phyloP scores from a whole-genome alignment of 92 coral and sea anemone species.

The Palythoa caribaeorum region DNA sequence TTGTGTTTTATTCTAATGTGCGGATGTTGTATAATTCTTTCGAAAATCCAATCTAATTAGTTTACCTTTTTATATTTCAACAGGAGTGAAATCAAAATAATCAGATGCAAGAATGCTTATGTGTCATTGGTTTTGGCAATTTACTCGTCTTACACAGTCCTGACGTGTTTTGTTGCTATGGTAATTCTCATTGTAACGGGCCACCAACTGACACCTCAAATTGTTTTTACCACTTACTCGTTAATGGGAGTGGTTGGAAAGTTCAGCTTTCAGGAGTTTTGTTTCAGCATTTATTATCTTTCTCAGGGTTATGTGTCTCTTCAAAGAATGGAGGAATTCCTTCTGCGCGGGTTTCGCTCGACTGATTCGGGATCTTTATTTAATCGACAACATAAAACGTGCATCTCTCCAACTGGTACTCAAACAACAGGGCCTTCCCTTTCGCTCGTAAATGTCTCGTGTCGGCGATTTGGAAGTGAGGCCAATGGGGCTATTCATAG shows the following conservation, averaged over 20 bases:
- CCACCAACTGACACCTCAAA: not conserved
- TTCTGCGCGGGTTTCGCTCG: not conserved
- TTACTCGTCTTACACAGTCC: constrained; percentile 3
- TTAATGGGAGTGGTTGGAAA: not conserved
- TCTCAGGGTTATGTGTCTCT: not conserved
- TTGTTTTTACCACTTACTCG: not conserved
- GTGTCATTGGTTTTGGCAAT: not conserved
- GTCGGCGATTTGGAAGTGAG: not conserved
- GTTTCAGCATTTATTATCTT: not conserved
- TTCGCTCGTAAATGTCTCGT: not conserved
- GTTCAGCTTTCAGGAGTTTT: not conserved
- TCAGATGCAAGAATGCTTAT: constrained; percentile 24
- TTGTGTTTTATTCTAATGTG: too few species aligned
- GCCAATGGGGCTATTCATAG: not conserved
- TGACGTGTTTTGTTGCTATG: constrained; percentile 15
- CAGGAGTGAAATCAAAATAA: constrained; percentile 9
- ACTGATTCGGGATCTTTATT: not conserved
- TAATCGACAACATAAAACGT: not conserved
- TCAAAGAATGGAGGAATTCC: not conserved
- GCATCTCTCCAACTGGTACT: not conserved
- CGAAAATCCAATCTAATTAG: not conserved
- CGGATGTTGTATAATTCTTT: too few species aligned
- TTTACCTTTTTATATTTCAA: not conserved
- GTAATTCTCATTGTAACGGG: not conserved
- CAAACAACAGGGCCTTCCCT: not conserved